Base-by-base conservation (phyloP, 2,797 vertebrate species). In the Sibirionetta formosa region DNA sequence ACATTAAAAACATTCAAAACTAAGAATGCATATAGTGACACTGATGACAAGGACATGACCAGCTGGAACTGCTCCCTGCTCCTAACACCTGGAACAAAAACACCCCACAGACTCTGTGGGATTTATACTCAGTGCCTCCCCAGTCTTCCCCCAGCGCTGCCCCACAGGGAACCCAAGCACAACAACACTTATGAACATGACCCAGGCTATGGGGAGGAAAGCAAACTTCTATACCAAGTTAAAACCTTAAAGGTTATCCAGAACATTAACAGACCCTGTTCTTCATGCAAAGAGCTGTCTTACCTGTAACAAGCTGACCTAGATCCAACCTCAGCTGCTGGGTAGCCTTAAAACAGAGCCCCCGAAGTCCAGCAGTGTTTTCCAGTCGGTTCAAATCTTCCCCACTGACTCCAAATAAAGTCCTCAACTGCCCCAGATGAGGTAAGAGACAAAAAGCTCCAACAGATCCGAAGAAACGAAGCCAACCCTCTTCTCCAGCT, bases 361-460 rank as follows among this genome's bases (percentile, higher is more conserved):
- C 78, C 22, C 10, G 6, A 54, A 36, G 24, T 68, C 33, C 27
- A 82, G 36, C 50, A 57, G 33, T 2, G 22, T 54, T 79, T 92
- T 82, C 56, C 42, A 60, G 20, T 46, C 61, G 71, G 7, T 65
- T 78, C 50, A 75, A 54, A 79, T 65, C 72, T 78, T 19, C 70
- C 78, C 27, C 31, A 27, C n/a, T 5, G 11, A 50, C 22, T 85
- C 48, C 40, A 82, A 57, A 53, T 85, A 58, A 93, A 90, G 75
- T 78, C 60, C 36, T 89, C 57, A 81, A 2, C 31, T 80, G 65
- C 60, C 53, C 17, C 33, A 90, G 44, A 50, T 53, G 57, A 91
- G 68, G 57, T 50, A 76, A 75, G 53, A 91, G 33, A 87, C 24
- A 87, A 75, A 94, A 90, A 64, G 31, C 50, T 90, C 78, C 76